Conservation (phyloP, 1,140 invertebrate genomes). For the Drosophila erecta region DNA sequence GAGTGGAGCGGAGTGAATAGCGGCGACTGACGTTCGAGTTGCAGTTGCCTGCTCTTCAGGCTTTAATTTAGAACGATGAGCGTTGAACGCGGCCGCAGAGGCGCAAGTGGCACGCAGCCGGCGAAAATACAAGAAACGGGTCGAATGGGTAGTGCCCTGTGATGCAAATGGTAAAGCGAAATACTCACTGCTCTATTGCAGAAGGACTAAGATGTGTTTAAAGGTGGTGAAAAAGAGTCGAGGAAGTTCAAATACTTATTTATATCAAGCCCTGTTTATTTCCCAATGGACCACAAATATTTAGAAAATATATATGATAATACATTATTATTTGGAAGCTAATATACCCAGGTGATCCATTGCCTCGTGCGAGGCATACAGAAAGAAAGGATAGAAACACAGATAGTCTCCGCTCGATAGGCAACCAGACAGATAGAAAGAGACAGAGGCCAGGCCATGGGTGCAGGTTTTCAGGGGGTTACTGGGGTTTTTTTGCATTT, state of each 20-base stretch:
- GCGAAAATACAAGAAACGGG: neutral
- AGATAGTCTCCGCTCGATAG: constrained; percentile 36
- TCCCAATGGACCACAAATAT: too few relatives aligned
- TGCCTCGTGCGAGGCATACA: constrained; percentile 16
- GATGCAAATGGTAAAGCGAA: too few relatives aligned
- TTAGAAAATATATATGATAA: too few relatives aligned
- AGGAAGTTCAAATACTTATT: too few relatives aligned
- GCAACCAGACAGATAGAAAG: constrained; percentile 21
- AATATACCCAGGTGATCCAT: constrained; percentile 9
- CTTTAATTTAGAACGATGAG: constrained; percentile 70
- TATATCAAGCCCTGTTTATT: too few relatives aligned
- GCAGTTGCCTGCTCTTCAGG: constrained; percentile 57
- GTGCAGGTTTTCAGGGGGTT: constrained; percentile 16
- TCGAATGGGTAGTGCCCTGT: neutral
- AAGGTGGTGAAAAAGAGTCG: too few relatives aligned
- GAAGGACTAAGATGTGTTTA: too few relatives aligned
- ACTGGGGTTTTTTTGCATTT: neutral
- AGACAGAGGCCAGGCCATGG: neutral
- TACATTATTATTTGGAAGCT: neutral
- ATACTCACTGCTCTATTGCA: too few relatives aligned
- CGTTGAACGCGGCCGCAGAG: constrained; percentile 22
- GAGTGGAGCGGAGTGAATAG: constrained; percentile 5
- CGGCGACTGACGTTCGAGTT: constrained; percentile 37
- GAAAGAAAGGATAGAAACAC: constrained; percentile 36
- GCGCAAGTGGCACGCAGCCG: constrained; percentile 16